phyloP scores from a whole-genome alignment of 2,888 invertebrate species.

The Nowickia ferox region DNA sequence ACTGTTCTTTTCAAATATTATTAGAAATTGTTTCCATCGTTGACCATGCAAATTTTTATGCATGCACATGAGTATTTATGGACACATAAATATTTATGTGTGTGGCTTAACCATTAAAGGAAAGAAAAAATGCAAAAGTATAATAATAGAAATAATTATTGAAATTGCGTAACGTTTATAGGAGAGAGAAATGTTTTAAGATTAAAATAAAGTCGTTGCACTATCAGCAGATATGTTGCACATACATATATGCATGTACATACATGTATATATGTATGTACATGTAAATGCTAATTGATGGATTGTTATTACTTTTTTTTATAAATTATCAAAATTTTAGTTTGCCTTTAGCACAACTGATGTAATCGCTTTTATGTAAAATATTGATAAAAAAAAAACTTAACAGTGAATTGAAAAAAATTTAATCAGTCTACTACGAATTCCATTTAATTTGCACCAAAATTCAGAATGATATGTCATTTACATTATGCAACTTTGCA shows the following conservation, averaged over 20 bases:
- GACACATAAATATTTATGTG: not conserved
- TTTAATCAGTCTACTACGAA: too few relatives aligned
- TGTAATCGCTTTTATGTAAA: not conserved
- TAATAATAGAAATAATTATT: conserved; percentile 23
- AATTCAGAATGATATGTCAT: too few relatives aligned
- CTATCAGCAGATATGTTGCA: not conserved
- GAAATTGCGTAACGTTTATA: conserved; percentile 19
- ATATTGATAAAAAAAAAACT: not conserved
- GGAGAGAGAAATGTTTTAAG: not conserved
- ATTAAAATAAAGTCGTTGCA: not conserved
- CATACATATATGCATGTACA: not conserved
- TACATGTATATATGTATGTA: not conserved
- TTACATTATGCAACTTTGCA: too few relatives aligned
- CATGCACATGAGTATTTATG: conserved; percentile 4
- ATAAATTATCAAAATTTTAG: not conserved
- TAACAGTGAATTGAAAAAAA: not conserved
- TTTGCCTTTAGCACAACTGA: not conserved
- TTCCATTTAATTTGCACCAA: too few relatives aligned
- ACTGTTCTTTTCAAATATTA: not conserved
- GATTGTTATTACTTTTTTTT: not conserved
- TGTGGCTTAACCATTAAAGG: conserved; percentile 7
- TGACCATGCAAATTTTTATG: not conserved
- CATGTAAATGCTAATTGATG: not conserved
- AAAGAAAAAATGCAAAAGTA: not conserved
- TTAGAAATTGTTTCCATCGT: not conserved